Conservation (phyloP, 2,888 invertebrate genomes). For the Leucophenga montana region DNA sequence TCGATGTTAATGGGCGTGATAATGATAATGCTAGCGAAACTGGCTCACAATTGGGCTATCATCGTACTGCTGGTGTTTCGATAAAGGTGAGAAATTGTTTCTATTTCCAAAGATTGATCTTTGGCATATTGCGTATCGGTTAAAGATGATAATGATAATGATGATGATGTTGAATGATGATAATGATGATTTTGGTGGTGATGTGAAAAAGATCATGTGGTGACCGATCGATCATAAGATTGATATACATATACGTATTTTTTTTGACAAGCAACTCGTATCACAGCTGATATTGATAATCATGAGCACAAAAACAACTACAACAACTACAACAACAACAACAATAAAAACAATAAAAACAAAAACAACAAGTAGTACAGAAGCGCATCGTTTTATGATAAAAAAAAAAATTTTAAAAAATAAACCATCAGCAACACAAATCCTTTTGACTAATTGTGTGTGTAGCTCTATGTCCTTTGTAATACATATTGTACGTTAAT, state of each 20-base stretch:
- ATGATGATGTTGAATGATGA: constrained; percentile 38
- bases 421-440: neutral
- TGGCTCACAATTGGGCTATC: constrained; percentile 53
- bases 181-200: constrained; percentile 24
- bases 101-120: constrained; percentile 55
- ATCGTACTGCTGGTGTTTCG: constrained; percentile 71
- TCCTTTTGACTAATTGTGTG: constrained; percentile 12
- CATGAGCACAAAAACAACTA: constrained; percentile 17
- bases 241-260: too few species aligned
- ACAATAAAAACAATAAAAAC: constrained; percentile 19
- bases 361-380: constrained; percentile 25
- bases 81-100: constrained; percentile 76
- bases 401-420: neutral
- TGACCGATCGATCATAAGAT: too few species aligned
- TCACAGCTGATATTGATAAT: neutral
- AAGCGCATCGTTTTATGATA: neutral
- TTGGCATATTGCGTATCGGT: constrained; percentile 51
- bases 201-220: constrained; percentile 7
- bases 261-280: constrained; percentile 14
- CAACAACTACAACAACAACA: constrained; percentile 18
- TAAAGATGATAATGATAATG: constrained; percentile 7
- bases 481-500: neutral
- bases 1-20: constrained; percentile 59
- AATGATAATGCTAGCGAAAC: constrained; percentile 62
- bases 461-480: too few species aligned